These are phyloP conservation scores for Rosalia funebris DNA, from an alignment of 2,888 invertebrate species.

Conservation along the genomic window DNA sequence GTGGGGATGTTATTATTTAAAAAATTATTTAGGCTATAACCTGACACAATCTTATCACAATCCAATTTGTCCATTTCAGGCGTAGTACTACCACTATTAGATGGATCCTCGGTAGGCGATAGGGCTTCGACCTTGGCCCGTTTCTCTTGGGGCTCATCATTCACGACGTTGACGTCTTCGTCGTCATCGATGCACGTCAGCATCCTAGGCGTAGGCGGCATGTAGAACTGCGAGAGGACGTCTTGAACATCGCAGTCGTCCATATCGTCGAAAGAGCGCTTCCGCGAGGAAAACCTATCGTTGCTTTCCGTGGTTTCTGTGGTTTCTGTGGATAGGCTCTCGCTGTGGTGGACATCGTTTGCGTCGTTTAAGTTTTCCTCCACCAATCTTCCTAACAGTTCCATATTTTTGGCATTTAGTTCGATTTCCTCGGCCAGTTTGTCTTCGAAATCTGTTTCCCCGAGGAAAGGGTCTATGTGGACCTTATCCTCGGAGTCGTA, in stretches of 20 bases:
- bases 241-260: slow-evolving; percentile 76
- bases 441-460: slow-evolving; percentile 58
- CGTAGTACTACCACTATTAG: background rate
- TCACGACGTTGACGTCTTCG: slow-evolving; percentile 64
- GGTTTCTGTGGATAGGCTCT: background rate
- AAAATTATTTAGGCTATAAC: slow-evolving; percentile 56
- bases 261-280: slow-evolving; percentile 69
- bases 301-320: slow-evolving; percentile 12
- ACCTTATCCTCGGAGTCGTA: background rate
- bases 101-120: slow-evolving; percentile 30
- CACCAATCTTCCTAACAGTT: slow-evolving; percentile 53
- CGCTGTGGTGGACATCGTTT: slow-evolving; percentile 26
- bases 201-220: slow-evolving; percentile 75
- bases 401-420: slow-evolving; percentile 51
- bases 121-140: slow-evolving; percentile 57
- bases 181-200: slow-evolving; percentile 76
- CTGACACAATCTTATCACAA: slow-evolving; percentile 37
- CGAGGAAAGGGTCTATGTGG: slow-evolving; percentile 47
- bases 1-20: slow-evolving; percentile 54
- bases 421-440: slow-evolving; percentile 57
- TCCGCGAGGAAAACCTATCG: slow-evolving; percentile 51
- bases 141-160: slow-evolving; percentile 60
- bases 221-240: slow-evolving; percentile 77
- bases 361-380: slow-evolving; percentile 45
- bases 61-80: slow-evolving; percentile 18